Conservation (phyloP, 2,113 vertebrate species). For the Struthidea cinerea region DNA sequence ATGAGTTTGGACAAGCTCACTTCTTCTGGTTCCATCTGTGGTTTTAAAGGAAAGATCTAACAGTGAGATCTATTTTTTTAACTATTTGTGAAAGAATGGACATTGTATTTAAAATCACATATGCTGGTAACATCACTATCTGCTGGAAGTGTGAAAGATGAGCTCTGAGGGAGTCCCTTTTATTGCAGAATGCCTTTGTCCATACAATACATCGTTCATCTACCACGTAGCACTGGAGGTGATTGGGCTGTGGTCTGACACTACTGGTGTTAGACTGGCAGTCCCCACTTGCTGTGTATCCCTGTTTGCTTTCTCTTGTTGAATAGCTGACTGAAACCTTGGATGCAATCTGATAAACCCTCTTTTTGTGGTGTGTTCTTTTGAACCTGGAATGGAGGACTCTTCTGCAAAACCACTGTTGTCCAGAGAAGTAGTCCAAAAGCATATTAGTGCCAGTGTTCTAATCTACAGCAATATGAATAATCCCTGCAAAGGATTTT, state of each 20-base stretch:
- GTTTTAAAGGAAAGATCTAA: background rate
- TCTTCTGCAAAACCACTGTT: background rate
- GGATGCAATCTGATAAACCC: background rate
- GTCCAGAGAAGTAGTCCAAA: background rate
- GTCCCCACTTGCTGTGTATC: background rate
- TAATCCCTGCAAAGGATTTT: background rate
- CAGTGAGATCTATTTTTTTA: background rate
- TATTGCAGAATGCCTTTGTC: background rate
- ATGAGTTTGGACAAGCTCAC: background rate
- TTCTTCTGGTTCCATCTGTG: slow-evolving; percentile 12
- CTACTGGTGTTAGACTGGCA: background rate
- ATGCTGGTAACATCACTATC: background rate
- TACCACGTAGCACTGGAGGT: rapidly evolving
- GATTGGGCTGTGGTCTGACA: background rate
- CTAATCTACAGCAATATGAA: background rate
- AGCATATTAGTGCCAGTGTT: background rate
- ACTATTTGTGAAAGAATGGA: background rate
- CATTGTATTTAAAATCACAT: background rate
- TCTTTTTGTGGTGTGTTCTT: background rate
- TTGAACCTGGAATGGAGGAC: background rate
- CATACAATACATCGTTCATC: background rate
- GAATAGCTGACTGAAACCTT: background rate
- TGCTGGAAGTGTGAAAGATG: background rate
- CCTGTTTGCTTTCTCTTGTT: background rate
- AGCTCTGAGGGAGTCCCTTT: background rate